phyloP scores from a whole-genome alignment of 2,888 invertebrate genomes.

The Molorchus minor region DNA sequence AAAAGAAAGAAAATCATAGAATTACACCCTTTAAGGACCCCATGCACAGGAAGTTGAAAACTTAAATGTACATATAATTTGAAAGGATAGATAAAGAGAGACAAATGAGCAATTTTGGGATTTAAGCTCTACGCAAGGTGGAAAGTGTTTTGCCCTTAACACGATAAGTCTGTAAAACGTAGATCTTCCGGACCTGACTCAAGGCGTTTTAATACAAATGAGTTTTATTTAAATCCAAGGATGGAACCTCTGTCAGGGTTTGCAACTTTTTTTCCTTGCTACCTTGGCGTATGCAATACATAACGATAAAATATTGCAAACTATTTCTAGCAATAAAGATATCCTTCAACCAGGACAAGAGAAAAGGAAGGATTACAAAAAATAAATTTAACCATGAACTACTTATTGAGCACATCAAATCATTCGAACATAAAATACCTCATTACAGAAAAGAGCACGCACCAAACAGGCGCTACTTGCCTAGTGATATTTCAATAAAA shows the following conservation, averaged over 20 bases:
- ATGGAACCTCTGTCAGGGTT: not conserved
- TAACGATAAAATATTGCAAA: not conserved
- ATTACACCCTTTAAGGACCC: not conserved
- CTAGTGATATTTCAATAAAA: not conserved
- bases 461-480: not conserved
- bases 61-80: not conserved
- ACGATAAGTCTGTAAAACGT: not conserved
- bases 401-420: no score
- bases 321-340: not conserved
- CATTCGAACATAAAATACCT: no score
- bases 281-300: not conserved
- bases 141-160: not conserved
- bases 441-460: no score
- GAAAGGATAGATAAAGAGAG: not conserved
- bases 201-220: not conserved
- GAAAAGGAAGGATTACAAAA: not conserved
- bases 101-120: not conserved
- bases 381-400: no score
- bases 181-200: not conserved
- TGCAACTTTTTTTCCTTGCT: not conserved
- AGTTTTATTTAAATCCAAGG: not conserved
- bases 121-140: not conserved
- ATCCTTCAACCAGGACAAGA: not conserved
- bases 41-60: not conserved
- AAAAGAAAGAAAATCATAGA: not conserved